phyloP scores from a whole-genome alignment of 2,113 vertebrate genomes.

The Coregonus clupeaformis region DNA sequence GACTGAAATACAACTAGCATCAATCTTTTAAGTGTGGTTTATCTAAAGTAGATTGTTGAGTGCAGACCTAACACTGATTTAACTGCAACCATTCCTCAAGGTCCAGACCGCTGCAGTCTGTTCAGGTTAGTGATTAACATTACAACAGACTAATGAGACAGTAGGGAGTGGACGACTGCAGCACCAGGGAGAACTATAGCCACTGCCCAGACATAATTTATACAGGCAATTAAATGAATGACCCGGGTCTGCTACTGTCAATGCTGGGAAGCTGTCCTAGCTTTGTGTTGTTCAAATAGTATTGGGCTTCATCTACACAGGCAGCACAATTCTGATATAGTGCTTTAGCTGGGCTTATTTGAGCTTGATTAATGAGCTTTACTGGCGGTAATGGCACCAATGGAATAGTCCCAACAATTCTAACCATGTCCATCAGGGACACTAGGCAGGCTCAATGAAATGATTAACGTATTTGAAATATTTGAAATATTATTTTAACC shows the following conservation, averaged over 20 bases:
- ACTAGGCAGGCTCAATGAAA: too few relatives aligned
- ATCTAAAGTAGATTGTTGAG: too few relatives aligned
- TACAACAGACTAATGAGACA: neutral
- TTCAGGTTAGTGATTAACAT: neutral
- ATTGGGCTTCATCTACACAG: too few relatives aligned
- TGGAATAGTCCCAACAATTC: too few relatives aligned
- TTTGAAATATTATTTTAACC: neutral
- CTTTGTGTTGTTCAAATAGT: too few relatives aligned
- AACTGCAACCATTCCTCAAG: neutral
- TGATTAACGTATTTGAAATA: neutral
- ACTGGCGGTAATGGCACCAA: too few relatives aligned
- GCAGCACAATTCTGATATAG: too few relatives aligned
- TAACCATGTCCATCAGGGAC: too few relatives aligned
- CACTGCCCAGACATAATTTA: neutral
- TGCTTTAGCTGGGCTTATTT: too few relatives aligned
- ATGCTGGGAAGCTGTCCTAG: neutral
- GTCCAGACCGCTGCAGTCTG: too few relatives aligned
- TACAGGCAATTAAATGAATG: constrained; percentile 13
- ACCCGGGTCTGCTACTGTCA: neutral
- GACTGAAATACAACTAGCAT: neutral
- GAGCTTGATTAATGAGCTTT: too few relatives aligned
- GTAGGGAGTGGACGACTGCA: neutral
- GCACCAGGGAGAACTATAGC: neutral
- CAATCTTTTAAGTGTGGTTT: too few relatives aligned
- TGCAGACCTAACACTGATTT: neutral